Conservation (phyloP, 2,113 vertebrate species). For the Tauraco erythrolophus region DNA sequence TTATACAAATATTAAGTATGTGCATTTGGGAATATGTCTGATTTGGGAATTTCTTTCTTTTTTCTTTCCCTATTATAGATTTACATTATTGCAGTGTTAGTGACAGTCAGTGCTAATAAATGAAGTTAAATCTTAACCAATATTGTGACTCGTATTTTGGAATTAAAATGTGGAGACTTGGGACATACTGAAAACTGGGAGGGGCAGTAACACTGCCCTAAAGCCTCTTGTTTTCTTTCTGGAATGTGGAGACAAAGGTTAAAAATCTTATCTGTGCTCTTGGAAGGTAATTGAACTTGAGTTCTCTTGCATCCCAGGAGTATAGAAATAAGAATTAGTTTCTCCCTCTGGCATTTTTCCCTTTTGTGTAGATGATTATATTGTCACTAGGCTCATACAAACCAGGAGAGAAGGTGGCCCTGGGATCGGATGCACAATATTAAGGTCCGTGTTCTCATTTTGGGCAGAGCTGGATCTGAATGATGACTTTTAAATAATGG, state of each 20-base stretch:
- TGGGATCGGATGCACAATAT: background rate
- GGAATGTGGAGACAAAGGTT: background rate
- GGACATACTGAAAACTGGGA: background rate
- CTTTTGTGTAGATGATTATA: constrained; percentile 43
- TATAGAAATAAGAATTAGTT: constrained; percentile 29
- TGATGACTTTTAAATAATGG: background rate
- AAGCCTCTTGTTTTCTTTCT: background rate
- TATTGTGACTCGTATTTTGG: background rate
- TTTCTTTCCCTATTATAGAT: background rate
- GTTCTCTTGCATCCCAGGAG: background rate
- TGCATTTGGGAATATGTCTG: background rate
- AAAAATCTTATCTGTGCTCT: background rate
- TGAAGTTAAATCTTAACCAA: background rate
- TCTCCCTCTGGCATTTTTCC: constrained; percentile 19
- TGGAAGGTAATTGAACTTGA: constrained; percentile 10
- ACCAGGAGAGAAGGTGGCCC: background rate
- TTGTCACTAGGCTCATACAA: constrained; percentile 1
- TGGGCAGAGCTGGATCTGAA: constrained; percentile 16
- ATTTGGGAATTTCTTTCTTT: background rate
- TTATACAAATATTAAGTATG: background rate
- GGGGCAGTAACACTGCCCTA: background rate
- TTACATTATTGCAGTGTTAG: background rate
- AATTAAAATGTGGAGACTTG: background rate
- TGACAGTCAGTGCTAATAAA: background rate
- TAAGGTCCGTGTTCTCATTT: constrained; percentile 6